Base-by-base conservation (phyloP, 2,797 vertebrate species). In the Microtus agrestis region DNA sequence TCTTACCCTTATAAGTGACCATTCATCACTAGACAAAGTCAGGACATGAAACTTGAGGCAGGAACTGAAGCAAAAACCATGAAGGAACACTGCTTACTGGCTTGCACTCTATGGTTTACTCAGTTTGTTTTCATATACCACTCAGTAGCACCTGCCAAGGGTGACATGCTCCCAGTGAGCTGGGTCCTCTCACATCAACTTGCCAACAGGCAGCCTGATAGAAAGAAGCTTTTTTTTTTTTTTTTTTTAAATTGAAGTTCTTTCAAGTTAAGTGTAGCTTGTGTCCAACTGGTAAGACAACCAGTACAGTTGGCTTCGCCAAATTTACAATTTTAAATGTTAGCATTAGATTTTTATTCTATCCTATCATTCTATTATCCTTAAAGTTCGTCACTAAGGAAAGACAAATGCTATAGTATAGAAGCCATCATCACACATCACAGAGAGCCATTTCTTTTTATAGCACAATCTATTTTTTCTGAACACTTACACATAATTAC, bases 261-360 rank as follows among this genome's bases (percentile, higher is more conserved):
- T 43, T 63, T 59, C 29, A 37, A 82, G 80, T 43, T 63, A 63
- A 63, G 1, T 82, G 14, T 46, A 34, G 25, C 10, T 84, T 84
- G 81, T 82, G 25, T 63, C 25, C 40, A 82, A 37, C 56, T 82
- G 25, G 29, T 5, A 31, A 43, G 31, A 46, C 59, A 48, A 84
- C 17, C 29, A 67, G 27, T 48, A 34, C 87, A 79, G 95, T 74
- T 91, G 74, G 65, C 40, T 91, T 96, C 71, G 59, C 54, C 13
- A 94, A 84, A 13, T 27, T 91, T 82, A 79, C 29, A 69, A 34
- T 29, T 82, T 96, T 89, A 93, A 94, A 92, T 93, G 14, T 78
- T 31, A 65, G 19, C 43, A 27, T 67, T 85, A 85, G 40, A 37
- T 89, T 89, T 95, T 37, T 91, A 1, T 92, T 94, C 88, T 89